phyloP scores from a whole-genome alignment of 2,797 vertebrate species.

The Labroides dimidiatus region DNA sequence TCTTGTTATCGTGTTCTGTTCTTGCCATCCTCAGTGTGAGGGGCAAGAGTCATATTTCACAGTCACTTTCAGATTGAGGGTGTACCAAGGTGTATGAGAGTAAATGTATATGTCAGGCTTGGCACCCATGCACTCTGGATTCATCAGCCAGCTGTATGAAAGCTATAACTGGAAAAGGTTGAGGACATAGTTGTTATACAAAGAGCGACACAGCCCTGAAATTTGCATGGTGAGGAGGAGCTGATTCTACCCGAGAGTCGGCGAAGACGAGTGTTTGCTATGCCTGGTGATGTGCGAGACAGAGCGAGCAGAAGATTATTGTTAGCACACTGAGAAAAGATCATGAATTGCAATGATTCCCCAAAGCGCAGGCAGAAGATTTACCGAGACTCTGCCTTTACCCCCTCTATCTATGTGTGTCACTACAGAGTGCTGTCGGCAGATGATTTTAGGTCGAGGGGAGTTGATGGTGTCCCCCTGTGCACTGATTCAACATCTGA shows the following conservation, averaged over 20 bases:
- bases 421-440: conserved; percentile 64
- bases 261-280: conserved; percentile 74
- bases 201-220: conserved; percentile 70
- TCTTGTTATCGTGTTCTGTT: not conserved
- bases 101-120: conserved; percentile 59
- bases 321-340: conserved; percentile 82
- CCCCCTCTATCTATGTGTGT: conserved; percentile 68
- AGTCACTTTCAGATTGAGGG: conserved; percentile 59
- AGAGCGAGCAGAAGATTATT: conserved; percentile 77
- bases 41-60: conserved; percentile 35
- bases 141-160: conserved; percentile 70
- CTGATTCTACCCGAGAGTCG: conserved; percentile 55
- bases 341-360: conserved; percentile 83
- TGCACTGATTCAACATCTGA: conserved; percentile 71
- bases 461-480: conserved; percentile 72
- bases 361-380: conserved; percentile 69
- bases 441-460: conserved; percentile 69
- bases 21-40: conserved; percentile 38
- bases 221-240: conserved; percentile 79
- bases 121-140: conserved; percentile 46
- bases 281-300: conserved; percentile 77
- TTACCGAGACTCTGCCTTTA: conserved; percentile 64
- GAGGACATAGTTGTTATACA: conserved; percentile 76
- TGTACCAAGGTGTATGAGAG: conserved; percentile 69
- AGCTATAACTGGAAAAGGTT: conserved; percentile 72